Base-by-base conservation (phyloP, 2,888 invertebrate species). In the Acleris sparsana region DNA sequence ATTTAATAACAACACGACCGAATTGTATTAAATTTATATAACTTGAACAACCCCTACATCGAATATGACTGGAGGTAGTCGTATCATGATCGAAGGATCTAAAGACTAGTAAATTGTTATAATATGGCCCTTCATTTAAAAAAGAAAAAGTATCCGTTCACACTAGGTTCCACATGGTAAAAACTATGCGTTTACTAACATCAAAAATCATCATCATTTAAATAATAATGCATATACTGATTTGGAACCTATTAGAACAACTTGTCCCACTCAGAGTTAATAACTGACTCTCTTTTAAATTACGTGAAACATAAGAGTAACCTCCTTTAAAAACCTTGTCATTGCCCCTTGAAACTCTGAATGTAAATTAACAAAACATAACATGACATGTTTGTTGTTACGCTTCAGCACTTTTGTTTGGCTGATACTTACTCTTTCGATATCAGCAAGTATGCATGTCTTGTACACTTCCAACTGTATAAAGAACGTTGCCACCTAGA, bases 331-430 rank as follows among this genome's bases (percentile, higher is more conserved):
- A n/a, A 43, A 49, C 29, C 51, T 22, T 46, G 29, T 57, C 48
- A 59, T 22, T 18, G 18, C 46, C 62, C 62, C 20, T 64, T 64
- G 33, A 46, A 55, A 67, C 51, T 22, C 43, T 61, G 43, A 64
- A 53, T 68, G 65, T 70, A 70, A 73, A 76, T 83, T 81, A 77
- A 79, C 77, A 84, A 82, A 83, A 83, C 85, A 87, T 86, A 82
- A 87, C 84, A 87, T 88, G 86, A 84, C 66, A 62, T 65, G 65
- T 84, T 68, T 68, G 69, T 69, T 80, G 76, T 84, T 84, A 82
- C 75, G 91, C 92, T 92, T 91, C 82, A 83, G 90, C 91, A 91
- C 91, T 88, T 90, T 91, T 88, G 86, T 89, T 89, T 90, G 88
- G 89, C 90, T 88, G 86, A 81, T 77, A 79, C 63, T 73, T 73